Conservation (phyloP, 2,797 vertebrate genomes). For the Morelia viridis region DNA sequence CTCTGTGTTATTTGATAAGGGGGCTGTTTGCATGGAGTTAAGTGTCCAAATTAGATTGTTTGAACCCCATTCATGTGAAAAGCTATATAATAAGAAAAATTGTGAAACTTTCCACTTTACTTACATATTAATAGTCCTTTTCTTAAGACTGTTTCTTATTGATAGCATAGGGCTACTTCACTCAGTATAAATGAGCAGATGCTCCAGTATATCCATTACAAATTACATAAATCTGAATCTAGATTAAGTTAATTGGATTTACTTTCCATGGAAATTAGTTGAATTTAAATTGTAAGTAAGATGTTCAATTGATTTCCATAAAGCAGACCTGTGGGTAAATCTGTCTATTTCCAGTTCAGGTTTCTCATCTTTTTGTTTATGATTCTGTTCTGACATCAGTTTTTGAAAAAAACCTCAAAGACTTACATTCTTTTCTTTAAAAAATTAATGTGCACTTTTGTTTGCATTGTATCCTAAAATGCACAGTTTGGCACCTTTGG, state of each 20-base stretch:
- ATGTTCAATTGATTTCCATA: not conserved
- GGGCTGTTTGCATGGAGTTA: not conserved
- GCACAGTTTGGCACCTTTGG: not conserved
- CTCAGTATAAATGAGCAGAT: not conserved
- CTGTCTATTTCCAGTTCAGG: not conserved
- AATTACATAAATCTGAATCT: not conserved
- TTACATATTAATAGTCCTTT: not conserved
- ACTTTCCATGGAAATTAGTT: not conserved
- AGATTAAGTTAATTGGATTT: not conserved
- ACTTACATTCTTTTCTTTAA: not conserved
- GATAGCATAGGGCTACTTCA: not conserved
- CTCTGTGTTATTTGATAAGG: not conserved
- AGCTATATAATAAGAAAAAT: not conserved
- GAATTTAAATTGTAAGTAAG: not conserved
- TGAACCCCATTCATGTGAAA: not conserved
- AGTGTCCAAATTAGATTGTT: not conserved
- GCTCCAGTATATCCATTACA: not conserved
- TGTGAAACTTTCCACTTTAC: not conserved
- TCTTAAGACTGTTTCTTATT: not conserved
- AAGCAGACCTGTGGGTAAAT: not conserved
- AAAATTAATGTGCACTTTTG: not conserved
- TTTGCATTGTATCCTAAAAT: not conserved
- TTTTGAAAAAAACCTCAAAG: not conserved
- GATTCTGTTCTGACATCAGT: not conserved
- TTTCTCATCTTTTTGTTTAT: not conserved